Evolutionary conservation across 2,797 vertebrate genomes (phyloP).

Genomic region (Gila robusta): DNA sequence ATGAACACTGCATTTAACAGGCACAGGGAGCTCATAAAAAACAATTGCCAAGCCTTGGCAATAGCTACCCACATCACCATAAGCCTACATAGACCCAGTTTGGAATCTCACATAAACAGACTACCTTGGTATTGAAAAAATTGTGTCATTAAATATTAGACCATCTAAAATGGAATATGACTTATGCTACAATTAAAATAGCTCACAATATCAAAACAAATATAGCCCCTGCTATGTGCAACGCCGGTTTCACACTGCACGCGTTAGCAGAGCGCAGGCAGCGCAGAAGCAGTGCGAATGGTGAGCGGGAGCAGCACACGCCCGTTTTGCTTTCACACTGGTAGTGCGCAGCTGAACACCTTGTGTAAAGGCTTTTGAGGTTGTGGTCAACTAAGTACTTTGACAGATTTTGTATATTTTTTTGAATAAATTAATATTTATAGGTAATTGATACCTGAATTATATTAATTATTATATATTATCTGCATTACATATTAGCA

Average conservation of each 20-base stretch:
- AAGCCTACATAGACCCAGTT: conserved; percentile 62
- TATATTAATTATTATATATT: no score
- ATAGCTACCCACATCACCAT: conserved; percentile 64
- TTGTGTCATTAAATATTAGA: conserved; percentile 66
- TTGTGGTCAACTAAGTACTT: no score
- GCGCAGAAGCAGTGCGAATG: no score
- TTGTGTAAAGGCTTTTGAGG: no score
- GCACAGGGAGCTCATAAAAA: conserved; percentile 58
- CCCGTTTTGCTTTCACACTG: no score
- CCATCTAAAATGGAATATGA: conserved; percentile 52
- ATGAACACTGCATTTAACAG: conserved; percentile 61
- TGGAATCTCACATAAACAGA: conserved; percentile 53
- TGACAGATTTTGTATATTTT: no score
- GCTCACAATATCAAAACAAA: conserved; percentile 60
- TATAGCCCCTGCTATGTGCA: not conserved
- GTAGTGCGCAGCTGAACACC: no score
- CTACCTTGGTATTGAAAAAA: conserved; percentile 52
- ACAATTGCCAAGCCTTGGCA: conserved; percentile 61
- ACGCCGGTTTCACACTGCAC: not conserved
- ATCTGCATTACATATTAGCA: no score
- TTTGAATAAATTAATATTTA: no score
- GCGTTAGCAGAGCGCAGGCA: no score
- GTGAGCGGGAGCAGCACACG: no score
- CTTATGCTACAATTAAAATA: conserved; percentile 51
- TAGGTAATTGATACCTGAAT: no score